A percentile compares a stretch with the other conserved stretches of the same genome.
These are phyloP conservation scores for Trogon surrucura DNA, from an alignment of 2,113 vertebrate species.

Conservation along the genomic window DNA sequence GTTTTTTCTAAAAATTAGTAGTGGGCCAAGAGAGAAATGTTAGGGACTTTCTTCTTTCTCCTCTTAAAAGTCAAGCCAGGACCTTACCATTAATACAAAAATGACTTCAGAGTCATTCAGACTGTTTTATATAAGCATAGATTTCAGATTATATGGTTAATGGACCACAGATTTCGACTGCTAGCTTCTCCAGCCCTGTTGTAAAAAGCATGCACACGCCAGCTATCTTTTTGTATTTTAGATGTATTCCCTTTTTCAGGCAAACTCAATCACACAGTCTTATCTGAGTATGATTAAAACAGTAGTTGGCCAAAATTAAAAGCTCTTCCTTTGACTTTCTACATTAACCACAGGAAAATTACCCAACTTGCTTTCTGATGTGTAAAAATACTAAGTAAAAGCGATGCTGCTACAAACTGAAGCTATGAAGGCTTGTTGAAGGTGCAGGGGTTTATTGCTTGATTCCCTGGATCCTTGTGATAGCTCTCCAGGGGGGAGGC, in stretches of 20 bases:
- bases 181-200: background rate
- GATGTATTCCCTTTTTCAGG: background rate
- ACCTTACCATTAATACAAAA: background rate
- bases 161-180: background rate
- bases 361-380: background rate
- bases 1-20: background rate
- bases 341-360: background rate
- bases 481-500: background rate
- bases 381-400: background rate
- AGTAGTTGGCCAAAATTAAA: background rate
- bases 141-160: background rate
- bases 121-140: background rate
- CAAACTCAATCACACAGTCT: background rate
- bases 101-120: background rate
- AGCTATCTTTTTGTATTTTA: background rate
- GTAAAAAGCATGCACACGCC: background rate
- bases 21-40: background rate
- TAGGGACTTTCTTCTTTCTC: background rate
- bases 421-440: background rate
- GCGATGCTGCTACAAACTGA: background rate
- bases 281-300: background rate
- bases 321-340: background rate
- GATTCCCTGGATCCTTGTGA: background rate
- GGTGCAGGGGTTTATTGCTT: background rate
- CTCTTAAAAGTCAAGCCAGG: background rate